A percentile compares a stretch with the other conserved stretches of the same genome.
Evolutionary conservation across 2,113 vertebrate species (phyloP).

Genomic region (Mormyrus lacerda): DNA sequence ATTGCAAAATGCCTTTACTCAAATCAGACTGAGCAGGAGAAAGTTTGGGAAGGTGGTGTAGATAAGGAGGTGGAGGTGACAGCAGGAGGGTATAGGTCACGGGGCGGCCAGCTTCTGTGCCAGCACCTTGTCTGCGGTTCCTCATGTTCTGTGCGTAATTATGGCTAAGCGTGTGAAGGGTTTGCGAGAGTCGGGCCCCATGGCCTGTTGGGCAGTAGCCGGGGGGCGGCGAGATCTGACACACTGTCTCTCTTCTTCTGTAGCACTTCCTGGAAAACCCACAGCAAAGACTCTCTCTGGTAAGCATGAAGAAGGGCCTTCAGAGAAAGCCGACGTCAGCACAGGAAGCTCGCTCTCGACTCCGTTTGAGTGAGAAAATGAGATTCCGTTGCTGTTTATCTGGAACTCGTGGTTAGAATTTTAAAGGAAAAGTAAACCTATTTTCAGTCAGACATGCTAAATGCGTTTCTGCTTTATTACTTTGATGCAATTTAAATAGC

Average conservation of each 20-base stretch:
- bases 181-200: neutral
- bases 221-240: neutral
- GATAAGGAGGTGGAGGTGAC: neutral
- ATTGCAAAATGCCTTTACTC: neutral
- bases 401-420: neutral
- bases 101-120: neutral
- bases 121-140: neutral
- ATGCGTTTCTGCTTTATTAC: neutral
- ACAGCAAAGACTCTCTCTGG: conserved; percentile 42
- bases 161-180: neutral
- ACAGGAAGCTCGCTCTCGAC: neutral
- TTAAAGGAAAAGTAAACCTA: neutral
- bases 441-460: neutral
- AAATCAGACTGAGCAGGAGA: neutral
- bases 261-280: conserved; percentile 35
- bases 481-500: neutral
- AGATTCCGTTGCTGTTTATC: neutral
- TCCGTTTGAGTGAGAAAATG: neutral
- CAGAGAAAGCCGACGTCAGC: neutral
- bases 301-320: conserved; percentile 32
- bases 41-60: neutral
- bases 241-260: conserved; percentile 16
- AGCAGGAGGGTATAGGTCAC: neutral
- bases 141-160: neutral
- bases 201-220: neutral